Base-by-base conservation (phyloP, 2,797 vertebrate species). In the Macropus fuliginosus region DNA sequence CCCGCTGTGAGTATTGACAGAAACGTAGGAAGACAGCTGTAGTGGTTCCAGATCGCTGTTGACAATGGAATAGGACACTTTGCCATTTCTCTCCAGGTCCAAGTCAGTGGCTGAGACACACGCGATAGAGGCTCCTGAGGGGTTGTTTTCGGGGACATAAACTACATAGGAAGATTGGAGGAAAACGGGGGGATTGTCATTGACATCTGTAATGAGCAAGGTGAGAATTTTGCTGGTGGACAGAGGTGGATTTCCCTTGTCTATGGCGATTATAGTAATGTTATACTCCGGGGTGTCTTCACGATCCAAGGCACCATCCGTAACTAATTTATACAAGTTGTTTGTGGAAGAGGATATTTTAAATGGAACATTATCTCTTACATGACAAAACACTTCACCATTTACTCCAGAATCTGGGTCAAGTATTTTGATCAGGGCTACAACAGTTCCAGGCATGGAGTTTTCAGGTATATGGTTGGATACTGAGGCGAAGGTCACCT, bases 401-500 rank as follows among this genome's bases (percentile, higher is more conserved):
- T 98, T 98, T 87, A 97, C 56, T 46, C 95, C 96, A 66, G 96
- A 97, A 94, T 98, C 97, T 62, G 56, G 91, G 93, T 98, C 97
- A 59, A 90, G 92, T 9, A 93, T 94, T 95, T 97, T 98, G 24
- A 98, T 97, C 21, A 98, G 93, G 28, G 97, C 97, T 91, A 98
- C 92, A 28, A 97, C 94, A 21, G 97, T 97, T 9, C 97, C 98
- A n/a, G 94, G 34, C 1, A 54, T 29, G 81, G 97, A 93, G 93
- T 99, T 98, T 96, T 99, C 98, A 91, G 97, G 97, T 55, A 99
- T 93, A 0, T 97, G 89, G 31, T 93, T 98, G 0, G 98, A 98
- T 92, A 99, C 97, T n/a, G 98, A 99, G 97, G 98, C 98, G 4
- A 98, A 54, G 50, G 95, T 98, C 91, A 99, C 98, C 14, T 99